A percentile compares a stretch with the other conserved stretches of the same genome.
Evolutionary conservation across 2,888 invertebrate genomes (phyloP).

Genomic region (Mesopsocus fuscifrons): DNA sequence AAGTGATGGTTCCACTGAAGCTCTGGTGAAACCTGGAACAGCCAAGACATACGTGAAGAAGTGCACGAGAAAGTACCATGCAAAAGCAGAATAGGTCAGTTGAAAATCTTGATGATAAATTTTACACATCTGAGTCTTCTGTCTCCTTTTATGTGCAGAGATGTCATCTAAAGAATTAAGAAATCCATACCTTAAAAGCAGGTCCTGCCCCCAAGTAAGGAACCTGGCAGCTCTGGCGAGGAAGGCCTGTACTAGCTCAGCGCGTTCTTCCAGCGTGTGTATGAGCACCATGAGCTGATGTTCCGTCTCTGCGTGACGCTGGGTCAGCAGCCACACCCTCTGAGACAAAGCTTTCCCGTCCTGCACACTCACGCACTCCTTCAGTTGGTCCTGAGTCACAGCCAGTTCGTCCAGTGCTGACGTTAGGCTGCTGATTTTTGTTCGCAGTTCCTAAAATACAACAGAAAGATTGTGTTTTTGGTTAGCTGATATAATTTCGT

Average conservation of each 20-base stretch:
- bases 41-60: neutral
- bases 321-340: slow-evolving; percentile 54
- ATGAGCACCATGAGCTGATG: slow-evolving; percentile 53
- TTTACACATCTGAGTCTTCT: no score
- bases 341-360: slow-evolving; percentile 68
- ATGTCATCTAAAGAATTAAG: no score
- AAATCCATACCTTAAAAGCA: neutral
- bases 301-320: slow-evolving; percentile 63
- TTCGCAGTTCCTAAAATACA: slow-evolving; percentile 29
- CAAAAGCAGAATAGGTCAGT: no score
- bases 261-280: slow-evolving; percentile 51
- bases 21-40: slow-evolving; percentile 21
- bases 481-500: no score
- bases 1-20: no score
- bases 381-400: slow-evolving; percentile 59
- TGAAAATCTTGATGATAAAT: no score
- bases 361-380: slow-evolving; percentile 64
- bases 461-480: no score
- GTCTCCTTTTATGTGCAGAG: no score
- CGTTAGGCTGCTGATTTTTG: slow-evolving; percentile 34
- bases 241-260: slow-evolving; percentile 50
- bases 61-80: no score
- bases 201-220: slow-evolving; percentile 45
- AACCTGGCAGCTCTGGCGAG: slow-evolving; percentile 44
- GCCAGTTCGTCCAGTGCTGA: slow-evolving; percentile 49